phyloP scores from a whole-genome alignment of 2,113 vertebrate species.

The pig (Sus scrofa) region T2T-Sscrofa CM000825.6:53051001-53051500 shows the following conservation, averaged over 20 bases:
- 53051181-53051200: background rate
- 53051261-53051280: background rate
- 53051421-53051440: background rate
- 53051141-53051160: background rate
- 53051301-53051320: background rate
- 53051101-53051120: background rate
- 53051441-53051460: background rate
- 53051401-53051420: background rate
- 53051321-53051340: background rate
- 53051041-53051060: background rate
- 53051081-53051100: background rate
- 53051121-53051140: background rate
- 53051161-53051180: background rate
- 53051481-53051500: background rate
- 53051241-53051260: background rate
- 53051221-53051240: background rate
- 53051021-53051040: constrained; percentile 46
- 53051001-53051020: background rate
- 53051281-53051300: background rate
- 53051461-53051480: background rate
- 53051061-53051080: background rate
- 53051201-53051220: constrained; percentile 11
- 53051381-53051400: background rate
- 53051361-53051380: background rate
- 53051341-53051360: background rate